Percentiles rank a stretch among this genome's conserved stretches.
phyloP scores from a whole-genome alignment of 1,140 invertebrate genomes.

The Adelges cooleyi region DNA sequence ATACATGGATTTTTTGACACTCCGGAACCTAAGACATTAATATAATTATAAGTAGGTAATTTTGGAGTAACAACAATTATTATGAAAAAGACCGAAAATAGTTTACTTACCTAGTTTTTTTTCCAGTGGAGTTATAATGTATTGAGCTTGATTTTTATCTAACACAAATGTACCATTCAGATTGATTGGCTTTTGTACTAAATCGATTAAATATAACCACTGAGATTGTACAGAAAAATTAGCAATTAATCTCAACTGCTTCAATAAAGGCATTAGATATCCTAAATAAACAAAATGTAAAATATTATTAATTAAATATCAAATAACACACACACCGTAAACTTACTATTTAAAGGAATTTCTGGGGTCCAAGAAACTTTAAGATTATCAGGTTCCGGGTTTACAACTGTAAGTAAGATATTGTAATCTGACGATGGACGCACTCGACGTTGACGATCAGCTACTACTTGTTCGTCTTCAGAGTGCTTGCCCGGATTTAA shows the following conservation, averaged over 20 bases:
- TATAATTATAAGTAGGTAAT: no score
- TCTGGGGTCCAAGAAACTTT: conserved; percentile 56
- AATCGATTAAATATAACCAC: conserved; percentile 70
- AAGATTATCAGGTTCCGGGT: conserved; percentile 59
- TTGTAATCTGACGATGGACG: conserved; percentile 53
- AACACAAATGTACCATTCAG: conserved; percentile 42
- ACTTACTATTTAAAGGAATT: conserved; percentile 46
- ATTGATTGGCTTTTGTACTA: conserved; percentile 51
- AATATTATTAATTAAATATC: conserved; percentile 16
- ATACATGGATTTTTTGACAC: conserved; percentile 67
- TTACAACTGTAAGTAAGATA: conserved; percentile 60
- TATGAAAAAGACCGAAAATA: neutral
- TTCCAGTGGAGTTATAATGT: conserved; percentile 69
- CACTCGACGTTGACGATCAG: conserved; percentile 35
- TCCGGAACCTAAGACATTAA: conserved; percentile 44
- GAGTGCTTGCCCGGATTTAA: conserved; percentile 10
- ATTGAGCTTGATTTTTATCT: conserved; percentile 50
- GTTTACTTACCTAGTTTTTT: conserved; percentile 58
- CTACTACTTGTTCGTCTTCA: conserved; percentile 9
- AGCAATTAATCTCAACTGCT: conserved; percentile 52
- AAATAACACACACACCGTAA: conserved; percentile 3
- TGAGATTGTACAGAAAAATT: conserved; percentile 74
- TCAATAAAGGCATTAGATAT: conserved; percentile 59
- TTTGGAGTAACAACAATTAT: no score
- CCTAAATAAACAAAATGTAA: conserved; percentile 43